Base-by-base conservation (phyloP, 2,113 vertebrate species). In the Crypturellus undulatus region DNA sequence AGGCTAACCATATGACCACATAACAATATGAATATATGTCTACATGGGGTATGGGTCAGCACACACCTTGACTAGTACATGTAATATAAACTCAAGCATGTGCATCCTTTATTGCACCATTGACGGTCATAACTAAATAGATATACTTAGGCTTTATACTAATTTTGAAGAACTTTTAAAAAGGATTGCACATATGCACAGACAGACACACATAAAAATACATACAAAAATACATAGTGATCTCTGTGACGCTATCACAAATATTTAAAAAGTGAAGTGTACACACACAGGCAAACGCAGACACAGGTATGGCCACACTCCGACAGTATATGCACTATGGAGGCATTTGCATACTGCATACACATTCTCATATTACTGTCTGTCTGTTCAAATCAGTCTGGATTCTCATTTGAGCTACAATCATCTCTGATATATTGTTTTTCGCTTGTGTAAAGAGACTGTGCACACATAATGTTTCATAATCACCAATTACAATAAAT, bases 241-340 rank as follows among this genome's bases (percentile, higher is more conserved):
- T 42, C 34, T 43, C 45, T 20, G 32, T 71, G 71, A 86, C 42
- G 64, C n/a, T 40, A 72, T 49, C 21, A 60, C 43, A 38, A 62
- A 47, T 24, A 60, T 26, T 30, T 6, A 49, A 56, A 51, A 54
- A 63, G 42, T 47, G 8, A 45, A 32, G 8, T 0, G 5, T 25
- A 22, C 5, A 18, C 30, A 56, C 0, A 0, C 21, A 58, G 34
- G 43, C 12, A 73, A 16, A 63, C 34, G 34, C 0, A 0, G 21
- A 77, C 36, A 54, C 1, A 3, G 14, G 47, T 18, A 22, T 2
- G 1, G 43, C 34, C n/a, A 68, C 60, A 40, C 28, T 36, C 51
- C 65, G 21, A 64, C 49, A 62, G 26, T 40, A 73, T 3, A 70
- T 17, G 19, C 3, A 5, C 64, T 47, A 47, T 10, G 17, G 3